Conservation (phyloP, 2,888 invertebrate genomes). For the Drosophila mayaguana region DNA sequence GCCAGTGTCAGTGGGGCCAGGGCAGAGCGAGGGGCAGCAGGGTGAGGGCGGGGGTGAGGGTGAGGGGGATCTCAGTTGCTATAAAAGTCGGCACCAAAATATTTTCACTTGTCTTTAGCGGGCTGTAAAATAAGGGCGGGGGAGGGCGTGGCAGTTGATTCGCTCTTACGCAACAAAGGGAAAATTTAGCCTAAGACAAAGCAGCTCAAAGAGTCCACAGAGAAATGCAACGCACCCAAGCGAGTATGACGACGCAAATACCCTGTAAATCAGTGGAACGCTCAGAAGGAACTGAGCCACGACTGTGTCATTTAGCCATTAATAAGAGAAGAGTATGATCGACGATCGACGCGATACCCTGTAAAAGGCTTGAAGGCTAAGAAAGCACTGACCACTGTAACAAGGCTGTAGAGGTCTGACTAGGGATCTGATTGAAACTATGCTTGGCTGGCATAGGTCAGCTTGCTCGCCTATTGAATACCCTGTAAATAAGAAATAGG, state of each 20-base stretch:
- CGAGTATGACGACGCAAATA: too few species aligned
- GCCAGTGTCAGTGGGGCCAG: neutral
- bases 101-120: conserved; percentile 71
- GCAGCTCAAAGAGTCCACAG: conserved; percentile 36
- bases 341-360: too few species aligned
- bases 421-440: neutral
- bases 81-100: conserved; percentile 74
- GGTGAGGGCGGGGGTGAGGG: neutral
- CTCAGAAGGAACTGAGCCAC: too few species aligned
- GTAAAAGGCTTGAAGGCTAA: too few species aligned
- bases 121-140: conserved; percentile 43
- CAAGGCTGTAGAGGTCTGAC: too few species aligned
- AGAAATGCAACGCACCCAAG: conserved; percentile 56
- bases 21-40: neutral
- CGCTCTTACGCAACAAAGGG: conserved; percentile 69
- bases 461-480: neutral
- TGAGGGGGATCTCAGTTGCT: conserved; percentile 24
- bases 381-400: too few species aligned
- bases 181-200: conserved; percentile 72
- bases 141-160: neutral
- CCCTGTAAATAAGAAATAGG: conserved; percentile 12
- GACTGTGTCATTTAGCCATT: too few species aligned
- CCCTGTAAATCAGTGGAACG: too few species aligned
- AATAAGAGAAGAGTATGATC: too few species aligned
- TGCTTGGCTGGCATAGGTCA: neutral